Evolutionary conservation across 2,113 vertebrate genomes (phyloP).

Genomic region (Bubo blakistoni): DNA sequence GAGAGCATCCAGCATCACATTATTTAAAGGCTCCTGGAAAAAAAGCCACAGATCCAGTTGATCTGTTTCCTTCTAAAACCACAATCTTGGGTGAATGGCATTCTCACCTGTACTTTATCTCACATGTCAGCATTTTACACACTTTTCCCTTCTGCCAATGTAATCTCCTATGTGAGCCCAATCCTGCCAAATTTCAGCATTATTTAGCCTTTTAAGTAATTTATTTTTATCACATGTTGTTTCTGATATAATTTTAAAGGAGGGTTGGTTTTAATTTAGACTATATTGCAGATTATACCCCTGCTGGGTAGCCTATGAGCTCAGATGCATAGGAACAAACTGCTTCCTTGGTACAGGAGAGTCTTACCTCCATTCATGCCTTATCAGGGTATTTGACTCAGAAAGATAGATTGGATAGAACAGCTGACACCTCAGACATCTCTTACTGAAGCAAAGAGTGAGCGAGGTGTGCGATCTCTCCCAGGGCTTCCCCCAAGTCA

Average conservation of each 20-base stretch:
- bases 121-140: neutral
- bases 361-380: neutral
- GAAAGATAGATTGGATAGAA: neutral
- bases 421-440: neutral
- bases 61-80: slow-evolving; percentile 5
- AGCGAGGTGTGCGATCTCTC: neutral
- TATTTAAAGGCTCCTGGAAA: slow-evolving; percentile 13
- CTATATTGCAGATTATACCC: neutral
- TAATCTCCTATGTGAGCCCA: neutral
- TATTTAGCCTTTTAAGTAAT: neutral
- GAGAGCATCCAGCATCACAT: neutral
- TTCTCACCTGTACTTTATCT: neutral
- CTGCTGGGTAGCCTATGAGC: neutral
- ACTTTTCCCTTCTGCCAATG: neutral
- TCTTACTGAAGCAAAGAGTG: neutral
- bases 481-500: neutral
- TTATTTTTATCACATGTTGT: neutral
- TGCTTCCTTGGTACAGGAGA: neutral
- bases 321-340: neutral
- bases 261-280: neutral
- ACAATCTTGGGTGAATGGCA: neutral
- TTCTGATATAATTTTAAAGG: neutral
- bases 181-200: neutral
- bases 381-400: neutral
- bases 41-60: neutral